Base-by-base conservation (phyloP, 2,113 vertebrate genomes). In the Ariopsis seemanni region DNA sequence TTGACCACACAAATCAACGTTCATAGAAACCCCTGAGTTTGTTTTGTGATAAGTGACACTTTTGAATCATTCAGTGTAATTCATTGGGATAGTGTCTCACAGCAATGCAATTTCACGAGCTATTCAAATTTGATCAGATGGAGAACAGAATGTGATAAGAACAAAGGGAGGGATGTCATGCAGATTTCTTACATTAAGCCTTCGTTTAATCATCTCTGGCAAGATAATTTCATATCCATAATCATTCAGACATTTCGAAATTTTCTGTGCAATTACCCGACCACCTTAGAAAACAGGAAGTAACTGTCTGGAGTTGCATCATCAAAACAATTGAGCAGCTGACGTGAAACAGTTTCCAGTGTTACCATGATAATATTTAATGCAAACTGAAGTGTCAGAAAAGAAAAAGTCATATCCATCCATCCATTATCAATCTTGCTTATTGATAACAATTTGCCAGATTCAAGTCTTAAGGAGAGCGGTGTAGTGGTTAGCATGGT, bases 1-100 rank as follows among this genome's bases (percentile, higher is more conserved):
- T 79, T 90, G 84, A 90, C 58, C 80, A 22, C 42, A 71, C 8
- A 34, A 65, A 85, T 85, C 50, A 85, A 82, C 85, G 82, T 67
- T 63, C 48, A 86, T 34, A 60, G 48, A 67, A 81, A 86, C 7
- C 10, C 42, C 14, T 12, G 14, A 30, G 62, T 15, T 42, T 8
- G 50, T 77, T 65, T 34, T 83, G 82, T 15, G 71, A 72, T 55
- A 25, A 50, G 71, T 75, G 80, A 57, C 34, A 20, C 5, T 25
- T 50, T 77, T 77, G 52, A 25, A 86, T 87, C 83, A 87, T 55
- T 72, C 53, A 42, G 48, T 78, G 27, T 62, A 84, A 87, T 86
- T 80, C 67, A 57, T 62, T 67, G 77, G 62, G 72, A 17, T 72
- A 84, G 65, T 34, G 67, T 72, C 81, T 89, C 18, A 57, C 58